These are phyloP conservation scores for Tolmerus cingulatus DNA, from an alignment of 2,888 invertebrate species.

Conservation along the genomic window DNA sequence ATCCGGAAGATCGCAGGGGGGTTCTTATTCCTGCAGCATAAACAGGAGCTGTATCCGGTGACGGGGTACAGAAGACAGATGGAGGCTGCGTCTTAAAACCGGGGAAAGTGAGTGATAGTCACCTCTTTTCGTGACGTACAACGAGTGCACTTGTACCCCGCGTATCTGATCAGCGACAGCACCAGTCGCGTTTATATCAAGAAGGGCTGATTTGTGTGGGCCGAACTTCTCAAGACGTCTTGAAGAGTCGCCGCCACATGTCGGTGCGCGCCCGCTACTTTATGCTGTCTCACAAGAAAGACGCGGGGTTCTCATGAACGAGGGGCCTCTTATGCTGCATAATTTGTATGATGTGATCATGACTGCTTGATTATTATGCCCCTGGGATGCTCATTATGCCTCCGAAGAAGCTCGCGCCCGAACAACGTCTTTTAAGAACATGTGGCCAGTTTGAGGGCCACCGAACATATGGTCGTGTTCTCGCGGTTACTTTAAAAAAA, in stretches of 20 bases:
- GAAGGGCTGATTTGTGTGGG: neutral
- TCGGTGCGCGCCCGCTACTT: neutral
- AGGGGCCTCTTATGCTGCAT: neutral
- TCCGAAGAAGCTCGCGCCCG: neutral
- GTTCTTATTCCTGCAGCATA: neutral
- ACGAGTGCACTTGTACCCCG: neutral
- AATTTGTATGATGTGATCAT: neutral
- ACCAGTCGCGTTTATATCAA: neutral
- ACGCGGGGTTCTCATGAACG: neutral
- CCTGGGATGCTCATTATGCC: neutral
- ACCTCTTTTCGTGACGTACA: neutral
- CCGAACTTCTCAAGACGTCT: neutral
- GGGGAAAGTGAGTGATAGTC: neutral
- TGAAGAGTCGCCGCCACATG: neutral
- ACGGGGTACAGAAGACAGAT: neutral
- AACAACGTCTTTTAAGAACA: neutral
- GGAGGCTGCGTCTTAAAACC: neutral
- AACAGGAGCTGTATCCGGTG: neutral
- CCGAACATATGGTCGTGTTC: neutral
- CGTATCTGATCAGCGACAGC: neutral
- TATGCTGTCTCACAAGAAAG: neutral
- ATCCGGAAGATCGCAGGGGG: neutral
- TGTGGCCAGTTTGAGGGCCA: neutral
- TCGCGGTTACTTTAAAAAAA: neutral
- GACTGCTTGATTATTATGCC: neutral